Base-by-base conservation (phyloP, 2,888 invertebrate species). In the Eumacrocentrus americanus region DNA sequence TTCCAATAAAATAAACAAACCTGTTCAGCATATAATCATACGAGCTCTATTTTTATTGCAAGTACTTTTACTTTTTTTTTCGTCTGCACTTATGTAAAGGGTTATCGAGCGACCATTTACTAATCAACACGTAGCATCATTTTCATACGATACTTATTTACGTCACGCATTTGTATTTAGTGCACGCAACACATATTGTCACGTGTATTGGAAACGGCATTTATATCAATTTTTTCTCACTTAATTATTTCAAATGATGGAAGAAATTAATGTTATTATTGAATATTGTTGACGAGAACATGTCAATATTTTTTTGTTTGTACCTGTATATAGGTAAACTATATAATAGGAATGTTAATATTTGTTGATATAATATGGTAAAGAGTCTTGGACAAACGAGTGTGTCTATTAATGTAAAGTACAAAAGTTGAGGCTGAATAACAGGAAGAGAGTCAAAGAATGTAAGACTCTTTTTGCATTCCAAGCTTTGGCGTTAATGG, bases 91-190 rank as follows among this genome's bases (percentile, higher is more conserved):
- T 9, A 42, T n/a, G 3, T 40, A 14, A 14, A 40, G 16, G 42
- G 20, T 42, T 42, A 42, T 42, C 20, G 42, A 20, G 20, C 7
- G 20, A 42, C 9, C 42, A 42, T 42, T 20, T 42, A 11, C 16
- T 9, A 18, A 2, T 40, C 60, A 66, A 68, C 71, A 70, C 72
- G 70, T 70, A 71, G 67, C 72, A 68, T 70, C 68, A 64, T 72
- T 72, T 70, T 72, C 70, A 71, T n/a, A n/a, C n/a, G n/a, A n/a
- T n/a, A n/a, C n/a, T n/a, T n/a, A n/a, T n/a, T n/a, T n/a, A n/a
- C 68, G 69, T 67, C 67, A 58, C 60, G 67, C 70, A 72, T 71
- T 72, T 72, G 68, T 72, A 72, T 72, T 72, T 68, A 70, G 65
- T 70, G 70, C 65, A 64, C 65, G 70, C 67, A 66, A 67, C 60